These are phyloP conservation scores for Odontamblyopus lacepedii DNA, from an alignment of 2,797 vertebrate genomes.

Conservation along the genomic window DNA sequence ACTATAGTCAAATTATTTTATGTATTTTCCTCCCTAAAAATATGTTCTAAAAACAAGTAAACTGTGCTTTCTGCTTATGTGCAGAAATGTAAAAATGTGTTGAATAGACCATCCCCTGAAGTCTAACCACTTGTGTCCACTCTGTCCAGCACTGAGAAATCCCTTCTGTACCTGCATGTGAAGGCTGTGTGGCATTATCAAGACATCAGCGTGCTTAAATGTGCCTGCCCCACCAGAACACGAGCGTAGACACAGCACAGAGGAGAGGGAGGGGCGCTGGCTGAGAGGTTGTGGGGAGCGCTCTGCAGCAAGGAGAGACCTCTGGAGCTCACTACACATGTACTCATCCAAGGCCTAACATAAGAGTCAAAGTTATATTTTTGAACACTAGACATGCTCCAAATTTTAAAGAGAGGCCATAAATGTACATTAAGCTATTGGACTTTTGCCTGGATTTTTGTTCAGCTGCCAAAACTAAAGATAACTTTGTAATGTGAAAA, in stretches of 20 bases:
- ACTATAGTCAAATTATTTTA: too few species aligned
- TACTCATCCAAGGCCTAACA: not conserved
- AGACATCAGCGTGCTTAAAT: conserved; percentile 71
- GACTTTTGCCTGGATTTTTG: conserved; percentile 34
- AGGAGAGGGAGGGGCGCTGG: not conserved
- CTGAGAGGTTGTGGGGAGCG: not conserved
- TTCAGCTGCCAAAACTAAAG: conserved; percentile 3
- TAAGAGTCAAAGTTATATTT: not conserved
- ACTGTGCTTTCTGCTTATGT: not conserved
- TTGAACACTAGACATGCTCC: not conserved
- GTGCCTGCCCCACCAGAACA: conserved; percentile 57
- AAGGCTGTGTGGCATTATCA: conserved; percentile 71
- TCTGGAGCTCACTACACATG: conserved; percentile 20
- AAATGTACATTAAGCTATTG: conserved; percentile 16
- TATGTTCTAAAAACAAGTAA: not conserved
- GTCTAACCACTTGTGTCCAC: conserved; percentile 43
- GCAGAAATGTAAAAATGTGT: not conserved
- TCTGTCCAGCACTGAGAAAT: conserved; percentile 63
- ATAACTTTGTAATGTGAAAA: conserved; percentile 7
- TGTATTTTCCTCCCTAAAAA: not conserved
- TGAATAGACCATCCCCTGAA: conserved; percentile 38
- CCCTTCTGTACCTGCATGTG: conserved; percentile 60
- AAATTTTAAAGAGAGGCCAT: not conserved
- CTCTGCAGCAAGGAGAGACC: conserved; percentile 31
- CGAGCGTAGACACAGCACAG: conserved; percentile 20